A percentile compares a stretch with the other conserved stretches of the same genome.
phyloP scores from a whole-genome alignment of 2,888 invertebrate genomes.

The Stramonita haemastoma region DNA sequence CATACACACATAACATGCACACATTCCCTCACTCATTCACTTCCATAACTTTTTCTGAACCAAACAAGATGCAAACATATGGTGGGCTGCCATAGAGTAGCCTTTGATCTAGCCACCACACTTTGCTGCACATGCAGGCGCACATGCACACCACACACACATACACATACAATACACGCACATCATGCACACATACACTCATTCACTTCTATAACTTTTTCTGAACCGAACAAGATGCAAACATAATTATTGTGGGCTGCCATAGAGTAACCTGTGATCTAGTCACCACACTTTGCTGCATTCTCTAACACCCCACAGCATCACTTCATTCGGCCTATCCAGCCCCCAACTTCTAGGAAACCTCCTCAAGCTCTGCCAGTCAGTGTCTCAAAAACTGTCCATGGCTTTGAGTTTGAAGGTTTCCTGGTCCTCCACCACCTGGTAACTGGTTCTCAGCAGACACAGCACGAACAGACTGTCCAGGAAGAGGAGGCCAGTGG shows the following conservation, averaged over 20 bases:
- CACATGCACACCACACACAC: not conserved
- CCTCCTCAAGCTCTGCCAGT: not conserved
- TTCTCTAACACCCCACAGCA: too few relatives aligned
- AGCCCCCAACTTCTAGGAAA: not conserved
- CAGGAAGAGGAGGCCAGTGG: conserved; percentile 59
- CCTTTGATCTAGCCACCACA: too few relatives aligned
- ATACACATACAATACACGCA: not conserved
- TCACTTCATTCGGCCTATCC: not conserved
- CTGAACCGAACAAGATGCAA: not conserved
- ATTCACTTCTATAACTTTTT: not conserved
- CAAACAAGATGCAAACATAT: too few relatives aligned
- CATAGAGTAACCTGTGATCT: too few relatives aligned
- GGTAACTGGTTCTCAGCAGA: conserved; percentile 59
- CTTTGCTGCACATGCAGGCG: too few relatives aligned
- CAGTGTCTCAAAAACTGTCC: not conserved
- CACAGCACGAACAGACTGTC: conserved; percentile 63
- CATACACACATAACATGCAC: not conserved
- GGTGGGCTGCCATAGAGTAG: too few relatives aligned
- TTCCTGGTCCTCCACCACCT: conserved; percentile 51
- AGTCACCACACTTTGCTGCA: too few relatives aligned
- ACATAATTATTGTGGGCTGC: not conserved
- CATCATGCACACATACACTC: not conserved
- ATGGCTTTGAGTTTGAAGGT: not conserved
- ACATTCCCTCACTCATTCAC: not conserved
- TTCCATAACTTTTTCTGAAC: not conserved